Evolutionary conservation across 2,888 invertebrate genomes (phyloP).

Genomic region (Germaria angustata): DNA sequence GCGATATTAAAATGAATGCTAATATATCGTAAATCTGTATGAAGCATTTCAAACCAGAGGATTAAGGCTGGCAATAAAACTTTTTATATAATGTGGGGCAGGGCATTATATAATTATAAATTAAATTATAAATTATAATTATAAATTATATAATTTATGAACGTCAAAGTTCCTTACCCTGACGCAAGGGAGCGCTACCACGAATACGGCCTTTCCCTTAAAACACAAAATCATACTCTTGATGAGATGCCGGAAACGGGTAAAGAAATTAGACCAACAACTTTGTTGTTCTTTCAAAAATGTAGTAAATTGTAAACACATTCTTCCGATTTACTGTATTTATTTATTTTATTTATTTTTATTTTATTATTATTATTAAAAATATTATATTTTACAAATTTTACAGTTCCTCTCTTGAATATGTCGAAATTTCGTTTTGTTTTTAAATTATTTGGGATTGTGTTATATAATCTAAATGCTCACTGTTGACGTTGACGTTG

Average conservation of each 20-base stretch:
- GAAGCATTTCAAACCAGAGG: not conserved
- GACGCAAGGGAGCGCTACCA: not conserved
- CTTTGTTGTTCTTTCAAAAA: not conserved
- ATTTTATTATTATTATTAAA: no score
- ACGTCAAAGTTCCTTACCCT: not conserved
- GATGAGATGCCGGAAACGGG: not conserved
- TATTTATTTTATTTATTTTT: no score
- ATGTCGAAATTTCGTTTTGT: no score
- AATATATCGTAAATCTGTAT: not conserved
- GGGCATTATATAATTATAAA: not conserved
- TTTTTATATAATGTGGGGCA: not conserved
- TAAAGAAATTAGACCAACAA: not conserved
- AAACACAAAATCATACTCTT: not conserved
- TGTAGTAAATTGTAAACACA: not conserved
- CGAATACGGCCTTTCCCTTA: not conserved
- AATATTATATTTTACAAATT: no score
- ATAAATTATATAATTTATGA: not conserved
- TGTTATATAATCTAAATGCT: no score
- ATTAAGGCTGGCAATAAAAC: not conserved
- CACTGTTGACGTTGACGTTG: no score
- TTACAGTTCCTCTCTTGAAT: no score
- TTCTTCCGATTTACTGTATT: no score
- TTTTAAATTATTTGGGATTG: no score
- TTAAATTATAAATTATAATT: not conserved
- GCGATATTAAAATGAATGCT: no score